Evolutionary conservation across 2,888 invertebrate genomes (phyloP).

Genomic region (Ectemnius continuus): DNA sequence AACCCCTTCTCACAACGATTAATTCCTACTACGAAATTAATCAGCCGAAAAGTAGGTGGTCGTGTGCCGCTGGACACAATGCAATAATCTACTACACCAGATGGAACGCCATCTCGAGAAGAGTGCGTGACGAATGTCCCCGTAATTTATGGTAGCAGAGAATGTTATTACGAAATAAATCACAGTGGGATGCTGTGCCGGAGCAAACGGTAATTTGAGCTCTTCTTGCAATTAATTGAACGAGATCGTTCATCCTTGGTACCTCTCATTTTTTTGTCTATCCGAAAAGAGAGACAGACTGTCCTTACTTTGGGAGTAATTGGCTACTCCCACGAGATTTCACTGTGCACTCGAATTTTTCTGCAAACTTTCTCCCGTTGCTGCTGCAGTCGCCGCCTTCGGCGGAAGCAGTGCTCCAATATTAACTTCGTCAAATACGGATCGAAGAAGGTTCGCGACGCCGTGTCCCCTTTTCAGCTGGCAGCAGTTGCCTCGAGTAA

Average conservation of each 20-base stretch:
- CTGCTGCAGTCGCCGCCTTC: neutral
- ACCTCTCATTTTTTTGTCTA: too few relatives aligned
- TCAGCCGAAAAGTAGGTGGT: conserved; percentile 55
- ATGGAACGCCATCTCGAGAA: conserved; percentile 54
- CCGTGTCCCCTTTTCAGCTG: neutral
- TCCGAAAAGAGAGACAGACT: too few relatives aligned
- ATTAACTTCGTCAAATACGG: neutral
- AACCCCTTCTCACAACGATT: conserved; percentile 45
- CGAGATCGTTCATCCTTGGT: neutral
- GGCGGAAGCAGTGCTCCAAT: neutral
- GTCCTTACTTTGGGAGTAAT: neutral
- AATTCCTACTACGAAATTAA: conserved; percentile 61
- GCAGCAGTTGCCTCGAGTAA: neutral
- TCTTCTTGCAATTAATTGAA: conserved; percentile 24
- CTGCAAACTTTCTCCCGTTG: neutral
- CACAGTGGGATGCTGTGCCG: conserved; percentile 39
- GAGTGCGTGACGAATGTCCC: conserved; percentile 35
- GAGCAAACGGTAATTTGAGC: conserved; percentile 11
- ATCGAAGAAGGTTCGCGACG: neutral
- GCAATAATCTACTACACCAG: conserved; percentile 40
- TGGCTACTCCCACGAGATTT: neutral
- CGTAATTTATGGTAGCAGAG: conserved; percentile 46
- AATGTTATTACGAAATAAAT: conserved; percentile 50
- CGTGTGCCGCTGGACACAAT: conserved; percentile 40
- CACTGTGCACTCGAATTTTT: neutral